phyloP scores from a whole-genome alignment of 2,888 invertebrate genomes.

The Temnothorax rugatulus region DNA sequence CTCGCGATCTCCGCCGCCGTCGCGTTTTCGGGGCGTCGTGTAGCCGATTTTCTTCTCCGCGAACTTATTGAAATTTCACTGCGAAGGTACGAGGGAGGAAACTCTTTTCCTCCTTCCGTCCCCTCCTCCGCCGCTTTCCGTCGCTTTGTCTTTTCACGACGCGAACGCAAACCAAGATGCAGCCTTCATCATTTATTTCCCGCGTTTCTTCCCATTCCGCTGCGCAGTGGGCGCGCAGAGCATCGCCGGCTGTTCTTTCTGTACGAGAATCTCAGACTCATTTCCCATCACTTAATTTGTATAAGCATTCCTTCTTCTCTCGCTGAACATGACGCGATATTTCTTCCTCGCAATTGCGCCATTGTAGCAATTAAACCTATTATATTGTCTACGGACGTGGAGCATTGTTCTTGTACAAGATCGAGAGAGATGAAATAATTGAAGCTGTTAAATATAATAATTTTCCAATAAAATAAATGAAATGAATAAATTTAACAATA shows the following conservation, averaged over 20 bases:
- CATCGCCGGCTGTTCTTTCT: conserved; percentile 1
- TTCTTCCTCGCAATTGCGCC: conserved; percentile 29
- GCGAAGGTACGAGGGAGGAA: not conserved
- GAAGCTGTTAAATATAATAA: not conserved
- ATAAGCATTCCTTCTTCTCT: conserved; percentile 15
- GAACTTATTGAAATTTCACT: conserved; percentile 41
- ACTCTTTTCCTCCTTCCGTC: not conserved
- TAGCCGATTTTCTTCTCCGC: conserved; percentile 13
- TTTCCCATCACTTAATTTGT: conserved; percentile 46
- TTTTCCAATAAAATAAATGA: not conserved
- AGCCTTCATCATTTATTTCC: conserved; percentile 37
- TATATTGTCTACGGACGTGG: not conserved
- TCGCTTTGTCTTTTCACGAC: conserved; percentile 35
- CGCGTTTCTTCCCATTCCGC: conserved; percentile 6
- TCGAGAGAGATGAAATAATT: conserved; percentile 21
- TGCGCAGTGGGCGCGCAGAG: not conserved
- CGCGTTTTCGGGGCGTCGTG: not conserved
- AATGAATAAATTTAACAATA: not conserved
- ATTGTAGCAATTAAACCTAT: conserved; percentile 34
- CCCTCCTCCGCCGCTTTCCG: not conserved
- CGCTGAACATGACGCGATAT: conserved; percentile 26
- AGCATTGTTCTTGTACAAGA: not conserved
- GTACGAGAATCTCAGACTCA: conserved; percentile 25
- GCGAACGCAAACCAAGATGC: conserved; percentile 32
- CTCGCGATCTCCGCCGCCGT: not conserved